phyloP scores from a whole-genome alignment of 2,888 invertebrate species.

The Melanchra persicariae region DNA sequence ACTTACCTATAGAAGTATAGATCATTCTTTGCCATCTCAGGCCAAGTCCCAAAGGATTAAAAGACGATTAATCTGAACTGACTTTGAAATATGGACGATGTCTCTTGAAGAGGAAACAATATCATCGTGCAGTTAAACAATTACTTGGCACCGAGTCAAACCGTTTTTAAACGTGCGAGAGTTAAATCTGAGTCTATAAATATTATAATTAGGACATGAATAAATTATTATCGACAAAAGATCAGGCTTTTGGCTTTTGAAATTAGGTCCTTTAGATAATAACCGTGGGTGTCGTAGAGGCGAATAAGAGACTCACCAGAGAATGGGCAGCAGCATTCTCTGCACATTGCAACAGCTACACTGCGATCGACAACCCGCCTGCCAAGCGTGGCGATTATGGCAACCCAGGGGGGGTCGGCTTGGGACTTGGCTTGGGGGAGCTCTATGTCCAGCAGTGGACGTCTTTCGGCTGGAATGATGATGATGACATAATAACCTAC shows the following conservation, averaged over 20 bases:
- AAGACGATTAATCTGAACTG: slow-evolving; percentile 5
- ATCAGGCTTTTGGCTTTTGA: slow-evolving; percentile 20
- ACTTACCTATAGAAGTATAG: background rate
- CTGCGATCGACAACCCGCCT: too few relatives aligned
- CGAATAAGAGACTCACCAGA: too few relatives aligned
- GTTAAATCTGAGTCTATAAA: slow-evolving; percentile 35
- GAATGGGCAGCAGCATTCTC: too few relatives aligned
- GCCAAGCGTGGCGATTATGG: too few relatives aligned
- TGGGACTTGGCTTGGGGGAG: too few relatives aligned
- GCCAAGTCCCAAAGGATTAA: slow-evolving; percentile 36
- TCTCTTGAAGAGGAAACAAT: slow-evolving; percentile 53
- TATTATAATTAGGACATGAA: slow-evolving; percentile 18
- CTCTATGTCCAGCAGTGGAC: too few relatives aligned
- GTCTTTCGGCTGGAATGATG: too few relatives aligned
- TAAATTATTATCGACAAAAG: slow-evolving; percentile 14
- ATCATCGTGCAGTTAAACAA: slow-evolving; percentile 45
- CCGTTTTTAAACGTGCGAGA: slow-evolving; percentile 21
- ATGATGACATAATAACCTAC: too few relatives aligned
- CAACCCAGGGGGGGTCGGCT: too few relatives aligned
- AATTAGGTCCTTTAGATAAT: background rate
- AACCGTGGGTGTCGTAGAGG: too few relatives aligned
- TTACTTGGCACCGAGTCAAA: slow-evolving; percentile 57
- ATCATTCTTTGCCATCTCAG: background rate
- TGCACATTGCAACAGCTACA: too few relatives aligned
- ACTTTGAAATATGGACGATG: slow-evolving; percentile 38